phyloP scores from a whole-genome alignment of 2,888 invertebrate genomes.

The Phyllotreta cruciferae region DNA sequence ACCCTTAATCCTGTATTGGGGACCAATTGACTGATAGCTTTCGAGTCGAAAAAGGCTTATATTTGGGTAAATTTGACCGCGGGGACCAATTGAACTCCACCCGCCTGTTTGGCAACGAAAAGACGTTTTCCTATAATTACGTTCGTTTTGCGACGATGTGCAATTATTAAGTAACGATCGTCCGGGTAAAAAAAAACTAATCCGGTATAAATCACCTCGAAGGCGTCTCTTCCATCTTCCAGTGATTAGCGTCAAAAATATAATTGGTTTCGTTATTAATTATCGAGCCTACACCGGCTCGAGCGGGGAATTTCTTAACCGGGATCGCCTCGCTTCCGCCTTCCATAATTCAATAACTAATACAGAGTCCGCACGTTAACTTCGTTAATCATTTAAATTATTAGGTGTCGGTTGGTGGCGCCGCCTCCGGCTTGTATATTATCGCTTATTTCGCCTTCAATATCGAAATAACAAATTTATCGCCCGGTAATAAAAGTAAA shows the following conservation, averaged over 20 bases:
- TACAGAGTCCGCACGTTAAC: slow-evolving; percentile 22
- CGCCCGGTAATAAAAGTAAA: too few relatives aligned
- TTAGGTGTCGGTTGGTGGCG: slow-evolving; percentile 18
- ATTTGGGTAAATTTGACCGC: too few relatives aligned
- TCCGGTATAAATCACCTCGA: slow-evolving; percentile 3
- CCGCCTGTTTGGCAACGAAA: too few relatives aligned
- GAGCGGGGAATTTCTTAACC: slow-evolving; percentile 12
- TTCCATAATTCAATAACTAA: slow-evolving; percentile 20
- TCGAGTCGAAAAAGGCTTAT: too few relatives aligned
- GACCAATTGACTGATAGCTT: too few relatives aligned
- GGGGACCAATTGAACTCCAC: too few relatives aligned
- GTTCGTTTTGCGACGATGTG: not conserved
- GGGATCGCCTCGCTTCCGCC: slow-evolving; percentile 8
- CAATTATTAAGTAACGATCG: slow-evolving; percentile 2
- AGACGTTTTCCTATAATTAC: too few relatives aligned
- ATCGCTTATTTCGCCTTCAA: not conserved
- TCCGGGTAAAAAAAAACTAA: not conserved
- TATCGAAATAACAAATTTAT: too few relatives aligned
- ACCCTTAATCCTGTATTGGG: too few relatives aligned
- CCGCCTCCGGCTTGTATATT: slow-evolving; percentile 4
- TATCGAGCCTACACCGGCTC: slow-evolving; percentile 2
- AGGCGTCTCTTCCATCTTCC: slow-evolving; percentile 11
- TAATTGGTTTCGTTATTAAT: slow-evolving; percentile 23
- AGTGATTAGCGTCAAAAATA: slow-evolving; percentile 21
- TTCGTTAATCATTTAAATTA: slow-evolving; percentile 27